Evolutionary conservation across 2,888 invertebrate genomes (phyloP), one percentile per base, ranked within the genome.

Genomic region (Diaphora mendica): DNA sequence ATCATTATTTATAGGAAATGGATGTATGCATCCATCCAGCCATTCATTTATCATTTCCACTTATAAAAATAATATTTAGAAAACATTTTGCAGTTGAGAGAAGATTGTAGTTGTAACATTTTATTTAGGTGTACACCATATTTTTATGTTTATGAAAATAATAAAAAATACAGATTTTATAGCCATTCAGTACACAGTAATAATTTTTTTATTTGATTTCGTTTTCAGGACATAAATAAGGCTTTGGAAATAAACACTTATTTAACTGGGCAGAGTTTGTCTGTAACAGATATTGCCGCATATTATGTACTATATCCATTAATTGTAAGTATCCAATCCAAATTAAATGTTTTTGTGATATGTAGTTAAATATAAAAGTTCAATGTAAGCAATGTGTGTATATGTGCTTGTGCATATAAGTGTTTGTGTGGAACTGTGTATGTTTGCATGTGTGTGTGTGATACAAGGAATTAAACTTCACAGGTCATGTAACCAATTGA

Each of bases 211-310:
- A 15, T 30, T 64, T 59, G 30, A 39, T 55, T 70, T 67, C 44
- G 23, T 79, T 93, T 92, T 13, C 90, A 95, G 95, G 94, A 92
- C 64, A 89, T 95, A n/a, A 94, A 95, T 72, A 92, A 85, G 72
- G 89, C 92, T 0, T 83, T 95, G 83, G 89, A 92, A 85, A 92
- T 82, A 62, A 93, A 86, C 71, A 90, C 93, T 33, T 95, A 93
- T 79, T 86, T 95, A 77, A 91, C 92, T 55, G 95, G 95, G 35
- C 92, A 94, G 75, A 84, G 84, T 76, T 74, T 94, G 51, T 97
- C 97, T 1, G 92, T 98, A 64, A 97, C 97, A 15, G 98, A 98
- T 91, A 92, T 97, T 76, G 96, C 97, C 42, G 92, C 97, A 17
- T 98, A 97, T 88, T 97, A 97, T 92, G 94, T 96, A 13, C 91